Evolutionary conservation across 2,113 vertebrate genomes (phyloP), one percentile per base, ranked within the genome.

Genomic region (Esox niger): DNA sequence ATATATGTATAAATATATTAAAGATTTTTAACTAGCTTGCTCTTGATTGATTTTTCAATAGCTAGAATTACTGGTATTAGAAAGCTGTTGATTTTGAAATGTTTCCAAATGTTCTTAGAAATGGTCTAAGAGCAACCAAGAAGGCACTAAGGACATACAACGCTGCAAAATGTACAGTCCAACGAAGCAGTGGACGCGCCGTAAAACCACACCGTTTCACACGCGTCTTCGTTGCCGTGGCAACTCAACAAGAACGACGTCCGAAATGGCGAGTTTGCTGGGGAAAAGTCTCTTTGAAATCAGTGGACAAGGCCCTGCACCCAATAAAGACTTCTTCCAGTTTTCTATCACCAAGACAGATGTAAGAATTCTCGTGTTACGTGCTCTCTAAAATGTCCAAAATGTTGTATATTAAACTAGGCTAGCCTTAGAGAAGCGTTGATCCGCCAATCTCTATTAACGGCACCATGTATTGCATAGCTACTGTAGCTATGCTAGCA

Each of bases 1-100:
- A 90, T 90, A 87, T 92, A 90, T 89, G 87, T 92, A 90, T 89
- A 90, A 90, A 92, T 88, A 90, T 88, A 91, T 91, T 88, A 90
- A 92, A 87, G 88, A 89, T 89, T 92, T 92, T 92, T 92, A 91
- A 91, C 86, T 91, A 91, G 6, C 31, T 29, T 17, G 30, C 32
- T 30, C 29, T 67, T 29, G 60, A 11, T 21, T 43, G 43, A 25
- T 15, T 43, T 56, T 59, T 35, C 4, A n/a, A n/a, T 2, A 49
- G 10, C 4, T 38, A 38, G 35, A 38, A 38, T 38, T 43, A n/a
- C n/a, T n/a, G n/a, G n/a, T n/a, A n/a, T n/a, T n/a, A n/a, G n/a
- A n/a, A n/a, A n/a, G n/a, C n/a, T n/a, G n/a, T n/a, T n/a, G n/a
- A n/a, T n/a, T n/a, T n/a, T n/a, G n/a, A n/a, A n/a, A n/a, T n/a